Evolutionary conservation across 64 coral and sea anemone genomes (phyloP), one percentile per base, ranked within the genome.

Genomic region (Actinia tenebrosa): DNA sequence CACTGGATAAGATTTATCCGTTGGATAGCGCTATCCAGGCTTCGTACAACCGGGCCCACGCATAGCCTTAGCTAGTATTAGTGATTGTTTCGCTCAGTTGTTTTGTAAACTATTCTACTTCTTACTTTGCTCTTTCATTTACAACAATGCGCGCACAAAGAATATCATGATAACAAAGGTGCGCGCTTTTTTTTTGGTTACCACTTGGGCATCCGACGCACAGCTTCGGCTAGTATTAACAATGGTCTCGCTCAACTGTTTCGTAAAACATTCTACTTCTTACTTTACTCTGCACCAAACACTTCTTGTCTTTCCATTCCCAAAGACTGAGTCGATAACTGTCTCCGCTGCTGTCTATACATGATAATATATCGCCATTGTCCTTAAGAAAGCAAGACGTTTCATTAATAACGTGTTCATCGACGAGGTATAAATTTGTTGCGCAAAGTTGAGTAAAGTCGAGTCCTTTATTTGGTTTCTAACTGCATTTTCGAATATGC

Each of bases 301-400:
- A 55, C 15, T 44, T 59, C 56, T 86, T 88, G 18, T 91, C 87
- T 88, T 95, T 88, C 93, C 93, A 95, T 27, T 95, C 93, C 93
- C 93, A 95, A 4, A 91, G 46, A 22, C 64, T 88, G 17, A 95
- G 79, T 62, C 81, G 80, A 63, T 54, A 86, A 3, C 79, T 86
- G 15, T 95, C 87, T 9, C 87, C 93, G 43, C 58, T 53, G 5
- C 88, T 79, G 59, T 89, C 93, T 56, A 95, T 85, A 77, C 93
- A 91, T 3, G 86, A 89, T 50, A 95, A 83, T 68, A 87, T 85
- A 61, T 88, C 68, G 1, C 93, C 93, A 89, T 91, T 95, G 87
- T 95, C 93, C 93, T 75, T 91, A 43, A 7, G 64, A 26, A 37
- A 1, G 69, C 55, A 66, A 66, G 7, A n/a, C 22, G 63, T 66